Evolutionary conservation across 2,113 vertebrate species (phyloP).

Genomic region (Cynoglossus semilaevis): DNA sequence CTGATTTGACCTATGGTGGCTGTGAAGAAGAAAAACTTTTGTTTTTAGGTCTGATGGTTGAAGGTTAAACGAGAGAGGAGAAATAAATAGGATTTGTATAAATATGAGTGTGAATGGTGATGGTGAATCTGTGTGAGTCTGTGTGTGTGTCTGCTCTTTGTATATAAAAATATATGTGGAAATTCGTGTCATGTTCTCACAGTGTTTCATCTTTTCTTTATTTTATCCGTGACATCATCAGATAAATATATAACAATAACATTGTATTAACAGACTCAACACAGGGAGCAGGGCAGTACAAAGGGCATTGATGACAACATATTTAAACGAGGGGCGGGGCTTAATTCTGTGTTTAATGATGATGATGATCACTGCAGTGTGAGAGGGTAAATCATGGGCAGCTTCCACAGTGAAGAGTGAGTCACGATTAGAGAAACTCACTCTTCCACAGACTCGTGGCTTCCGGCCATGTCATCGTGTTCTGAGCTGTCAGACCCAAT

Average conservation of each 20-base stretch:
- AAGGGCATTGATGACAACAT: too few species aligned
- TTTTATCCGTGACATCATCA: too few species aligned
- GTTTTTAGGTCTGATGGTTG: constrained; percentile 3
- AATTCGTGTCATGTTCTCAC: too few species aligned
- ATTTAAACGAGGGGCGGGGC: neutral
- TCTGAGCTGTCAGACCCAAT: constrained; percentile 49
- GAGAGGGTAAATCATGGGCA: constrained; percentile 14
- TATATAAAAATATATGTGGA: too few species aligned
- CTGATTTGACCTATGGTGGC: constrained; percentile 12
- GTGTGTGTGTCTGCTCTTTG: too few species aligned
- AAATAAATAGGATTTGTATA: too few species aligned
- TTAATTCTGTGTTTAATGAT: neutral
- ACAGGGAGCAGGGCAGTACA: too few species aligned
- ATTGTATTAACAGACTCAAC: too few species aligned
- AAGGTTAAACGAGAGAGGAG: constrained; percentile 8
- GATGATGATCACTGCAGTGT: constrained; percentile 9
- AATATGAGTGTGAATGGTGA: too few species aligned
- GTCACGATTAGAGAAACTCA: constrained; percentile 55
- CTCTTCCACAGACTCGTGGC: constrained; percentile 24
- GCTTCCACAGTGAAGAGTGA: constrained; percentile 34
- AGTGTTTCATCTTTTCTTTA: too few species aligned
- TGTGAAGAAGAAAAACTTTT: constrained; percentile 16
- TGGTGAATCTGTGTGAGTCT: too few species aligned
- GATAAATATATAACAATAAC: too few species aligned
- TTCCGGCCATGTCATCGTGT: constrained; percentile 47